A percentile compares a stretch with the other conserved stretches of the same genome.
phyloP scores from a whole-genome alignment of 30 jellyfish, hydroid and myxozoan genomes.

The Chrysaora quinquecirrha region DNA sequence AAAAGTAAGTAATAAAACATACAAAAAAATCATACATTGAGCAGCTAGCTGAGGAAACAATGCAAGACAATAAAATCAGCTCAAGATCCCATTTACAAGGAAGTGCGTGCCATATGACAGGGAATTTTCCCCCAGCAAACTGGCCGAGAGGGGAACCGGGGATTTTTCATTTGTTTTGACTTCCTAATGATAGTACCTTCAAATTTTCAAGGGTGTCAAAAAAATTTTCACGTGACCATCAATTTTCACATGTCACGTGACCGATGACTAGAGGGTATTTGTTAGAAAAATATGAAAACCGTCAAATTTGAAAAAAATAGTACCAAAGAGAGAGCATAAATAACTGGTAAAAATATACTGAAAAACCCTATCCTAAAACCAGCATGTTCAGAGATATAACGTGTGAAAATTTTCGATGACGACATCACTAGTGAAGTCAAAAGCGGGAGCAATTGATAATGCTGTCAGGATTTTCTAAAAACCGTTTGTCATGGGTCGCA shows the following conservation, averaged over 20 bases:
- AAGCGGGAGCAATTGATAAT: neutral
- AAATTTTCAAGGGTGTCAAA: conserved; percentile 13
- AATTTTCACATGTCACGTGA: conserved; percentile 8
- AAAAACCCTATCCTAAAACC: neutral
- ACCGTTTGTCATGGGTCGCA: neutral
- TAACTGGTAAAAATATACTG: neutral
- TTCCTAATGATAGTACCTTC: conserved; percentile 12
- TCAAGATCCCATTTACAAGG: no score
- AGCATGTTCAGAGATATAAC: neutral
- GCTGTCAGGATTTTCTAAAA: neutral
- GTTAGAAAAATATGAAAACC: neutral
- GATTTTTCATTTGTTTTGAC: conserved; percentile 8
- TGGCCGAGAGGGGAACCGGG: conserved; percentile 17
- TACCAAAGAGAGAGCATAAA: neutral
- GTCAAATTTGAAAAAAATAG: neutral
- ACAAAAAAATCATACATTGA: no score
- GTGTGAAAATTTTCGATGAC: neutral
- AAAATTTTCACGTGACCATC: neutral
- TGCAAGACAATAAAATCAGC: no score
- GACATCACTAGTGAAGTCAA: neutral
- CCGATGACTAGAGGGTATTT: conserved; percentile 6
- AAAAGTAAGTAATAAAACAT: no score
- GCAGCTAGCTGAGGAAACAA: no score
- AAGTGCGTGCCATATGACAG: no score
- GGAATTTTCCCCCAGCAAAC: conserved; percentile 13